Percentiles rank a stretch among this genome's conserved stretches.
Conservation (phyloP, 2,113 vertebrate species). For the Podarcis muralis region DNA sequence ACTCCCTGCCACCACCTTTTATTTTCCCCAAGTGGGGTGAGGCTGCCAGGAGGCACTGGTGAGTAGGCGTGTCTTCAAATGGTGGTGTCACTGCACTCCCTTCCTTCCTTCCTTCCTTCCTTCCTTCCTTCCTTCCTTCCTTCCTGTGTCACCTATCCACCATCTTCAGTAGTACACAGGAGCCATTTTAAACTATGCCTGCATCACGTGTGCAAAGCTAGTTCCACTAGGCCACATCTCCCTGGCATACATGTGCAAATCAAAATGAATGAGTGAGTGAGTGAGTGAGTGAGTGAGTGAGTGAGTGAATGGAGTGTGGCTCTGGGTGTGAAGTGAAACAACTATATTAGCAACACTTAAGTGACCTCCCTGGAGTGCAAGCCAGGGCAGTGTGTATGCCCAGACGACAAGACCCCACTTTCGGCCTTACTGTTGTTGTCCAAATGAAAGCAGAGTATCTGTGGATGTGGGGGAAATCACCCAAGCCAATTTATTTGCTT, state of each 20-base stretch:
- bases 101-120: neutral
- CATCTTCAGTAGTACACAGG: neutral
- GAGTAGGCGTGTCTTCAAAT: neutral
- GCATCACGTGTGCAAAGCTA: neutral
- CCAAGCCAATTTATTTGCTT: neutral
- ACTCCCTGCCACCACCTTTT: neutral
- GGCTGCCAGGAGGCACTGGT: neutral
- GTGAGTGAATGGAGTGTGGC: too few species aligned
- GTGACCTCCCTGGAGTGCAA: too few species aligned
- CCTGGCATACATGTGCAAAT: neutral
- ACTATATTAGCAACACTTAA: too few species aligned
- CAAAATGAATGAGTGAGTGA: too few species aligned
- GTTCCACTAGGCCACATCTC: neutral
- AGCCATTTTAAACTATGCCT: neutral
- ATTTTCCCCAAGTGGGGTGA: neutral
- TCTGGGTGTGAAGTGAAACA: too few species aligned
- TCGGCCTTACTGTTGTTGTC: too few species aligned
- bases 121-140: neutral
- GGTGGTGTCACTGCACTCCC: neutral
- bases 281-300: too few species aligned
- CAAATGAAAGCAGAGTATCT: too few species aligned
- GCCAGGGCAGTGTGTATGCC: neutral
- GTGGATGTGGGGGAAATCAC: neutral
- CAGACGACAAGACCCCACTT: too few species aligned
- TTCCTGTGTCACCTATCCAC: neutral